Evolutionary conservation across 2,113 vertebrate genomes (phyloP).

Genomic region (Athene cunicularia): DNA sequence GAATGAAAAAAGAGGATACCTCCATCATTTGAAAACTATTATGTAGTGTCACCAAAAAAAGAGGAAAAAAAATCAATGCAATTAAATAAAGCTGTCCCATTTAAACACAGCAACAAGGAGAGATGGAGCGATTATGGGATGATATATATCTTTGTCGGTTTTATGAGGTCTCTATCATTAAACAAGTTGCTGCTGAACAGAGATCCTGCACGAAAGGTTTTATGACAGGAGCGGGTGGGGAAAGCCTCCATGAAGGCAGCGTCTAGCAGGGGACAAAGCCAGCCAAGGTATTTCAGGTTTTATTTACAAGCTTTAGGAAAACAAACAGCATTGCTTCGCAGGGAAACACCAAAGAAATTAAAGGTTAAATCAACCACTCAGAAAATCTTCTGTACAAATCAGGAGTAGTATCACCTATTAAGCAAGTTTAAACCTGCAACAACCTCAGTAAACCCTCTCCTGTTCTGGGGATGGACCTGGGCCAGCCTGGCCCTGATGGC

Average conservation of each 20-base stretch:
- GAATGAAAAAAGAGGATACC: background rate
- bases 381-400: background rate
- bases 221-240: background rate
- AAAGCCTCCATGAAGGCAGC: background rate
- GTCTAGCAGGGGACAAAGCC: background rate
- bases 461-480: background rate
- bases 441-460: background rate
- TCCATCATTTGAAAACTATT: background rate
- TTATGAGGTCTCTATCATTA: background rate
- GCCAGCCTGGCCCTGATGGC: background rate
- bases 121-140: background rate
- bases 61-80: background rate
- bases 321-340: fast-evolving
- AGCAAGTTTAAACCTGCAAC: background rate
- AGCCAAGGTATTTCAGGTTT: background rate
- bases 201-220: background rate
- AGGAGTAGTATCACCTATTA: background rate
- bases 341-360: background rate
- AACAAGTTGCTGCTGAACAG: background rate
- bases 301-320: background rate
- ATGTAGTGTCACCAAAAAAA: background rate
- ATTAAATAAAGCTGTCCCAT: background rate
- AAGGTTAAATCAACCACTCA: background rate
- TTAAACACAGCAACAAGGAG: background rate
- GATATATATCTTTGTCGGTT: background rate